These are phyloP conservation scores for Helogale parvula DNA, from an alignment of 2,113 vertebrate genomes.

Conservation along the genomic window DNA sequence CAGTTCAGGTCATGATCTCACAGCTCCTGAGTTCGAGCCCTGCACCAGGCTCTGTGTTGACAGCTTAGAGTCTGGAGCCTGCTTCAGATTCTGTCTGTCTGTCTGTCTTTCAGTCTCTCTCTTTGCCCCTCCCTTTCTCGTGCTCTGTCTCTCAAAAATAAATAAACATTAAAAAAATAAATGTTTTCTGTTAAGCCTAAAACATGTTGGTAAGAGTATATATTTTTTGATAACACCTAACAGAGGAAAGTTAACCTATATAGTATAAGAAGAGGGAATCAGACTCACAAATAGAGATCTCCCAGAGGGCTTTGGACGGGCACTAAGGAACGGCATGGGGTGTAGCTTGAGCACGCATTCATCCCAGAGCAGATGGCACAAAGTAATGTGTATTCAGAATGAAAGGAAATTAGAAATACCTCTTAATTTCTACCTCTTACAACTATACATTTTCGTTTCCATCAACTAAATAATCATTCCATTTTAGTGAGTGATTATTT, in stretches of 20 bases:
- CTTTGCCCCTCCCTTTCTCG: too few relatives aligned
- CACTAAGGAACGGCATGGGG: background rate
- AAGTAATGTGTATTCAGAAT: background rate
- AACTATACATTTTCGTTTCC: slow-evolving; percentile 4
- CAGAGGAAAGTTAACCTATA: background rate
- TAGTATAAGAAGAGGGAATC: background rate
- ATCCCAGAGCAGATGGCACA: background rate
- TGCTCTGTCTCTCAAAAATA: too few relatives aligned
- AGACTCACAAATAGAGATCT: background rate
- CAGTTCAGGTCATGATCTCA: too few relatives aligned
- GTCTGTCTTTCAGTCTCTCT: too few relatives aligned
- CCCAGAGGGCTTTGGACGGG: background rate
- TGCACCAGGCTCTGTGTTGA: too few relatives aligned
- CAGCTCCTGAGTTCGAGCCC: too few relatives aligned
- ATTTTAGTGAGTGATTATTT: background rate
- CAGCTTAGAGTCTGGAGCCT: too few relatives aligned
- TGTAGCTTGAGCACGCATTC: background rate
- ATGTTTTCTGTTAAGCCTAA: background rate
- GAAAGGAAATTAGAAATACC: background rate
- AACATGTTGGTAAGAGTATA: background rate
- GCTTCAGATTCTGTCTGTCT: too few relatives aligned
- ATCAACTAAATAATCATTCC: background rate
- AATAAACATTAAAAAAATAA: background rate
- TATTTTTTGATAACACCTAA: background rate
- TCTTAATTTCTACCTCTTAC: background rate